Evolutionary conservation across 1,140 invertebrate genomes (phyloP).

Genomic region (Wasmannia auropunctata): DNA sequence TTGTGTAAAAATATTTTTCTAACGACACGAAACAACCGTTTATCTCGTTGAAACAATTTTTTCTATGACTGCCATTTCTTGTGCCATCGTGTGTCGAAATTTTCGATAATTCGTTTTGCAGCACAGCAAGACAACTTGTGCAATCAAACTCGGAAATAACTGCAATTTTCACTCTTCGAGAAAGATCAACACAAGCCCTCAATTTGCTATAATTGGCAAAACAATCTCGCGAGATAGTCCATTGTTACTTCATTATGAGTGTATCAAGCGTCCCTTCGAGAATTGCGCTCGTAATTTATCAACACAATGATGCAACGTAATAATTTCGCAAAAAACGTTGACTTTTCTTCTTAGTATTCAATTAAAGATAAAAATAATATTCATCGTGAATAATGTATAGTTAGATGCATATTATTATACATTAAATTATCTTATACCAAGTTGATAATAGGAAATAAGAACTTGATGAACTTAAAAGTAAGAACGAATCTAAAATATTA

Average conservation of each 20-base stretch:
- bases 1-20: not conserved
- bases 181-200: not conserved
- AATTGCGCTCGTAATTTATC: not conserved
- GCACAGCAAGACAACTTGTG: not conserved
- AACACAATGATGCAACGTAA: not conserved
- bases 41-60: not conserved
- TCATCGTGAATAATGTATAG: not conserved
- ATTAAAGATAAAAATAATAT: not conserved
- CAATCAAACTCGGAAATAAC: not conserved
- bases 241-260: not conserved
- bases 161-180: not conserved
- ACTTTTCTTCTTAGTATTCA: not conserved
- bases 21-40: not conserved
- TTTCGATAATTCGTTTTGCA: not conserved
- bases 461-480: too few species aligned
- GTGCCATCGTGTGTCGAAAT: not conserved
- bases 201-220: conserved; percentile 30
- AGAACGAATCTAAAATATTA: not conserved
- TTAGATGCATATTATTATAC: not conserved
- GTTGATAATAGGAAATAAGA: not conserved
- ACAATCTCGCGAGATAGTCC: not conserved
- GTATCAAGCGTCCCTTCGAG: not conserved
- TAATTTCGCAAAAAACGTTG: not conserved
- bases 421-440: not conserved
- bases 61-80: not conserved